A percentile compares a stretch with the other conserved stretches of the same genome.
Conservation (phyloP, 2,797 vertebrate genomes). For the Anolis apletophallus region DNA sequence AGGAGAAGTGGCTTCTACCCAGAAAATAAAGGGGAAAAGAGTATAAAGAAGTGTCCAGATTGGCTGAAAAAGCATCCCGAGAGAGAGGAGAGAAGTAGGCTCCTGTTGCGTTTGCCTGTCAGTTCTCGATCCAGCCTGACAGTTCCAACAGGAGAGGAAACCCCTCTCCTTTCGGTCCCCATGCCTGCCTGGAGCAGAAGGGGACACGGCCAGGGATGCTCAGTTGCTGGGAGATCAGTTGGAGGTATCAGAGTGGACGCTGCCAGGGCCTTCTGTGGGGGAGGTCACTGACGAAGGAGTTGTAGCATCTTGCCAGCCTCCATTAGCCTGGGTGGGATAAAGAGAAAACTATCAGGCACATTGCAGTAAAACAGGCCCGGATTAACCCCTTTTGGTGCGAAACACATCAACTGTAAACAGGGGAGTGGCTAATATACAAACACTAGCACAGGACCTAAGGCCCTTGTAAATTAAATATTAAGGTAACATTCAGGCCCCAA, state of each 20-base stretch:
- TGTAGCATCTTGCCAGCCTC: conserved; percentile 97
- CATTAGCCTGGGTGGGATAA: conserved; percentile 87
- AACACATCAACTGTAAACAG: no score
- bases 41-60: conserved; percentile 85
- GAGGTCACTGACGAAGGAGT: conserved; percentile 99
- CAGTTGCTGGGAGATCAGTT: conserved; percentile 91
- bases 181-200: conserved; percentile 63
- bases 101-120: conserved; percentile 81
- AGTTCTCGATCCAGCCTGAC: conserved; percentile 82
- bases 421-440: no score
- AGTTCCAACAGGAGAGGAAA: conserved; percentile 78
- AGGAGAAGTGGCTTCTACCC: conserved; percentile 82
- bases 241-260: conserved; percentile 99
- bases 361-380: no score
- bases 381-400: no score
- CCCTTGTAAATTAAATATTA: no score
- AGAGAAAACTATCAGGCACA: conserved; percentile 60
- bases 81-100: conserved; percentile 80
- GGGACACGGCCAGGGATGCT: conserved; percentile 78
- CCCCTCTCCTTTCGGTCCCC: conserved; percentile 77
- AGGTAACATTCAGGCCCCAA: no score
- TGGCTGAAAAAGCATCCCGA: conserved; percentile 81
- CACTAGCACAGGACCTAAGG: no score
- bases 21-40: conserved; percentile 81
- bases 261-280: conserved; percentile 99